Evolutionary conservation across 2,113 vertebrate genomes (phyloP).

Genomic region (Ondatra zibethicus): DNA sequence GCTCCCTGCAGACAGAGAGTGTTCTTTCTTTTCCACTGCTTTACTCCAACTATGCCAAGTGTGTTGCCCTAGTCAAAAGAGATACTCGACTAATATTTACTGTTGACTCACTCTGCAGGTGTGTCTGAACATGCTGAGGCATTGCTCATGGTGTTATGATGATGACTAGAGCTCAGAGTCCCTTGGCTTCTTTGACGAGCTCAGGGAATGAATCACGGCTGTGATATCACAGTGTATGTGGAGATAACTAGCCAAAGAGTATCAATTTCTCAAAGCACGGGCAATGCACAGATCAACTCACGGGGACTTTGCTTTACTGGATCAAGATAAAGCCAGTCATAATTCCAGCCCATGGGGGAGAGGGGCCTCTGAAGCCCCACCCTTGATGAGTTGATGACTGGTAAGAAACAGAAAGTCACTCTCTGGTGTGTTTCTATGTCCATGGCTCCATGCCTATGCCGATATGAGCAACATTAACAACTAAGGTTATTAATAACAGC

Average conservation of each 20-base stretch:
- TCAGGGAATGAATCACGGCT: not conserved
- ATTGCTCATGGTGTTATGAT: no score
- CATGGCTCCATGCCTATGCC: not conserved
- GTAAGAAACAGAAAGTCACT: not conserved
- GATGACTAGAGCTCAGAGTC: not conserved
- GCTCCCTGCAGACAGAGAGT: not conserved
- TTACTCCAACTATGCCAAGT: not conserved
- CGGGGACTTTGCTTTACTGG: not conserved
- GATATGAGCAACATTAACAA: not conserved
- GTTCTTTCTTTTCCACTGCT: not conserved
- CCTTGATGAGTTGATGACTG: not conserved
- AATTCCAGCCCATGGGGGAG: no score
- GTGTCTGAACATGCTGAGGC: not conserved
- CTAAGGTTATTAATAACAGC: not conserved
- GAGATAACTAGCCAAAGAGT: not conserved
- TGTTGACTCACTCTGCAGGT: not conserved
- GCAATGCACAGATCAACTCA: not conserved
- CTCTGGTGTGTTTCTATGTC: not conserved
- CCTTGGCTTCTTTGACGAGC: not conserved
- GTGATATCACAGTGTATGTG: no score
- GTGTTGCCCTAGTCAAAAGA: not conserved
- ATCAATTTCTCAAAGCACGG: not conserved
- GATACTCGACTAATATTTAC: not conserved
- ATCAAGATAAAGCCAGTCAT: no score
- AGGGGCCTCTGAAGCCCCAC: not conserved